phyloP scores from a whole-genome alignment of 2,888 invertebrate genomes.

The Dryobota labecula region DNA sequence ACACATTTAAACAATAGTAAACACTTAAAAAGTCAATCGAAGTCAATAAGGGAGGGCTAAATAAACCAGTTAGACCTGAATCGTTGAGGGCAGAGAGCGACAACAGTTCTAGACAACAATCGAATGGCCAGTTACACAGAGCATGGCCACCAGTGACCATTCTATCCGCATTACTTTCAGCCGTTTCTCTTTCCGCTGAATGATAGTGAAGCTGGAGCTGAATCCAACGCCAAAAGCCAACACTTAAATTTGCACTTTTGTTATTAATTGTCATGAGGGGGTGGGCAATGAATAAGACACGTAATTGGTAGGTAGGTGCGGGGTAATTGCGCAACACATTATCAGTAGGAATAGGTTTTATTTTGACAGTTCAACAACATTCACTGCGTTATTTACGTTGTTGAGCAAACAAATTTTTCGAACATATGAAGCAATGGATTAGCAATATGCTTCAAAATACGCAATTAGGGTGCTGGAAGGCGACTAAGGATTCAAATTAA shows the following conservation, averaged over 20 bases:
- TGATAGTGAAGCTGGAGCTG: background rate
- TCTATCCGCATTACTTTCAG: background rate
- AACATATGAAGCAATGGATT: too few species aligned
- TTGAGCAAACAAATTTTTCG: too few species aligned
- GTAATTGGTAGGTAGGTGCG: background rate
- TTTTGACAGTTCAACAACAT: too few species aligned
- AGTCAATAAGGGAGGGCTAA: too few species aligned
- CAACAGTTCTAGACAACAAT: background rate
- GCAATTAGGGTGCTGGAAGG: too few species aligned
- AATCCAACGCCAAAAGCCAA: background rate
- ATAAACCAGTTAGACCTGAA: background rate
- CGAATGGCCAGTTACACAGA: too few species aligned
- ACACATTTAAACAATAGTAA: background rate
- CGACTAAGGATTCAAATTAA: background rate
- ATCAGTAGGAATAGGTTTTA: too few species aligned
- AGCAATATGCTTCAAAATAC: too few species aligned
- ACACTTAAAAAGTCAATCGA: too few species aligned
- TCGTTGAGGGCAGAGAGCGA: background rate
- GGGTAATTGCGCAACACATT: too few species aligned
- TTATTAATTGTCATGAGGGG: background rate
- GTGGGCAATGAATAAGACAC: background rate
- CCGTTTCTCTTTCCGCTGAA: background rate
- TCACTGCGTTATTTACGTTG: too few species aligned
- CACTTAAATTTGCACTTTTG: background rate
- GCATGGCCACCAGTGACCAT: too few species aligned